These are phyloP conservation scores for Bombus balteatus DNA, from an alignment of 1,140 invertebrate species.

Conservation along the genomic window DNA sequence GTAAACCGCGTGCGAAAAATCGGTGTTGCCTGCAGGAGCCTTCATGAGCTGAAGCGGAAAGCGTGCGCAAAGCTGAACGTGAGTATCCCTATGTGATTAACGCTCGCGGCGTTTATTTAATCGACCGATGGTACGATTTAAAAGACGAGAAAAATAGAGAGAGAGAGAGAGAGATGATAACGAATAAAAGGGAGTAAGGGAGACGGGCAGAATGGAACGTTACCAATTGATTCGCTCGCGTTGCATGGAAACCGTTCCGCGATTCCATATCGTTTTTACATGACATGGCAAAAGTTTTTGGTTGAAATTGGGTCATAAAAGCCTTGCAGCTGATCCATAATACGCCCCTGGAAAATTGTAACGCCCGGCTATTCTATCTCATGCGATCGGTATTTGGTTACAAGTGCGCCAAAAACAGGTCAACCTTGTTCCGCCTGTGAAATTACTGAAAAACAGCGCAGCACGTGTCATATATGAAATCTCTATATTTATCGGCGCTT, in stretches of 20 bases:
- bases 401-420: not conserved
- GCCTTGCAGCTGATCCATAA: slow-evolving; percentile 40
- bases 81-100: slow-evolving; percentile 74
- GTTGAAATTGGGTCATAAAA: slow-evolving; percentile 46
- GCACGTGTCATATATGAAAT: not conserved
- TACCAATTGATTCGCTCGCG: not conserved
- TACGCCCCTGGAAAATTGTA: slow-evolving; percentile 18
- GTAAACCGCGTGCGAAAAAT: slow-evolving; percentile 86
- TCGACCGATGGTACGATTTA: not conserved
- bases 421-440: not conserved
- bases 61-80: slow-evolving; percentile 87
- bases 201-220: no score
- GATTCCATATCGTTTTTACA: slow-evolving; percentile 9
- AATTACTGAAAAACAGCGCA: not conserved
- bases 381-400: slow-evolving; percentile 10
- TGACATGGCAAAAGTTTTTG: slow-evolving; percentile 44
- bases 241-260: slow-evolving; percentile 27
- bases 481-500: no score
- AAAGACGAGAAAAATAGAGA: no score
- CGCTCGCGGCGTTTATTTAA: slow-evolving; percentile 14
- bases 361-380: not conserved
- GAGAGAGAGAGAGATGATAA: not conserved
- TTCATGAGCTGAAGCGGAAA: slow-evolving; percentile 86
- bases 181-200: not conserved
- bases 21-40: slow-evolving; percentile 86